Evolutionary conservation across 2,113 vertebrate species (phyloP).

Genomic region (Clarias batrachus): DNA sequence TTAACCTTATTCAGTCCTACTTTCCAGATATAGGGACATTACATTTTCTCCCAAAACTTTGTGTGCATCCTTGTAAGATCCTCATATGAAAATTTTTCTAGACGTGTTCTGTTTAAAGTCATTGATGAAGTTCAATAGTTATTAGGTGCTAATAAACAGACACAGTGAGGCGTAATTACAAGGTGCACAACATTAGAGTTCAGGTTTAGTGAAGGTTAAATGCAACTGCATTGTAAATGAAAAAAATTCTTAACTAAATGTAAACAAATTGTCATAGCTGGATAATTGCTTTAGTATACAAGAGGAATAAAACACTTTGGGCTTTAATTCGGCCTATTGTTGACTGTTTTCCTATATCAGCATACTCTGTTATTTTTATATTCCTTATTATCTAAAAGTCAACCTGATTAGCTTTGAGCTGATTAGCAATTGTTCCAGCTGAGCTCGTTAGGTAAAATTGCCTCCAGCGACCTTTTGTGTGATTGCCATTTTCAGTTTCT

Average conservation of each 20-base stretch:
- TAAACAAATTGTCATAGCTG: neutral
- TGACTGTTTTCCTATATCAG: neutral
- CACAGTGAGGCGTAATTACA: no score
- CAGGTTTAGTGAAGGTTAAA: neutral
- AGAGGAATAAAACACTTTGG: neutral
- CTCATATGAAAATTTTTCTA: no score
- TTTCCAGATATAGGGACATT: no score
- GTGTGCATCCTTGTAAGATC: no score
- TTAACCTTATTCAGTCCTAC: no score
- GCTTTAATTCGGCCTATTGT: neutral
- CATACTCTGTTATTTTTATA: neutral
- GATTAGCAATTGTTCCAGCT: constrained; percentile 14
- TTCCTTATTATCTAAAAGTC: constrained; percentile 4
- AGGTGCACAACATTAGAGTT: no score
- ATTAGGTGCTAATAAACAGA: no score
- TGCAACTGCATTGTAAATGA: neutral
- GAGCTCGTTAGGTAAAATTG: neutral
- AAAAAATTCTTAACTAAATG: neutral
- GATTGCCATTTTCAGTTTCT: neutral
- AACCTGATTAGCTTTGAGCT: constrained; percentile 27
- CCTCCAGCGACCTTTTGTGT: neutral
- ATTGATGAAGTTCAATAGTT: no score
- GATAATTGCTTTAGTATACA: neutral
- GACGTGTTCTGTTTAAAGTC: no score
- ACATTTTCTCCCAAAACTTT: no score